phyloP scores from a whole-genome alignment of 2,113 vertebrate species.

The Boulengeromyrus knoepffleri region DNA sequence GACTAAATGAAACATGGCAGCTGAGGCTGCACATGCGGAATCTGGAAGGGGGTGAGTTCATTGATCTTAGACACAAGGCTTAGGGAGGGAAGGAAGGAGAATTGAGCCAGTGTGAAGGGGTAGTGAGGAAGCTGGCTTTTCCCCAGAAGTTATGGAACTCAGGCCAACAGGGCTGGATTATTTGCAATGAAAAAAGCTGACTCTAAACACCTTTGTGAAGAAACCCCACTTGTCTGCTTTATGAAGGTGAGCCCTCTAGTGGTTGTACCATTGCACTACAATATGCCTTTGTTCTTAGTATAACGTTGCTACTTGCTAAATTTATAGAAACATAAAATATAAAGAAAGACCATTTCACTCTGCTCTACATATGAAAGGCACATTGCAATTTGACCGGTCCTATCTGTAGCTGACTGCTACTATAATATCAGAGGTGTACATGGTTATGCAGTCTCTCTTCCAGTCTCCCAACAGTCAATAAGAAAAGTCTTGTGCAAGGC shows the following conservation, averaged over 20 bases:
- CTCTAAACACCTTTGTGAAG: neutral
- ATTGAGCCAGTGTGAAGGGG: neutral
- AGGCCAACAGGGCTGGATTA: neutral
- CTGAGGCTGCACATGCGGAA: neutral
- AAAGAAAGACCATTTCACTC: neutral
- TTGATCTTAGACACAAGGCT: neutral
- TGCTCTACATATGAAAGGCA: neutral
- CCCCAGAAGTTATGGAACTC: neutral
- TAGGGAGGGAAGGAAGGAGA: neutral
- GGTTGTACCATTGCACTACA: neutral
- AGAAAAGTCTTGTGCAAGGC: neutral
- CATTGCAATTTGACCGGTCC: neutral
- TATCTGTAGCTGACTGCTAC: neutral
- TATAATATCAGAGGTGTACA: neutral
- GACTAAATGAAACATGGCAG: neutral
- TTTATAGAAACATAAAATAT: neutral
- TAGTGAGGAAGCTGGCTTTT: neutral
- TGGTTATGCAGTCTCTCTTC: neutral
- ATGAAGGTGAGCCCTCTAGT: constrained; percentile 22
- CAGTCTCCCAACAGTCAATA: neutral
- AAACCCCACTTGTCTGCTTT: neutral
- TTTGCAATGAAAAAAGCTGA: constrained; percentile 9
- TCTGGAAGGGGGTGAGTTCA: neutral
- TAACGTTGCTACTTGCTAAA: neutral
- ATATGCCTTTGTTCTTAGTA: neutral